These are phyloP conservation scores for Netelia virgata DNA, from an alignment of 2,888 invertebrate species.

Conservation along the genomic window DNA sequence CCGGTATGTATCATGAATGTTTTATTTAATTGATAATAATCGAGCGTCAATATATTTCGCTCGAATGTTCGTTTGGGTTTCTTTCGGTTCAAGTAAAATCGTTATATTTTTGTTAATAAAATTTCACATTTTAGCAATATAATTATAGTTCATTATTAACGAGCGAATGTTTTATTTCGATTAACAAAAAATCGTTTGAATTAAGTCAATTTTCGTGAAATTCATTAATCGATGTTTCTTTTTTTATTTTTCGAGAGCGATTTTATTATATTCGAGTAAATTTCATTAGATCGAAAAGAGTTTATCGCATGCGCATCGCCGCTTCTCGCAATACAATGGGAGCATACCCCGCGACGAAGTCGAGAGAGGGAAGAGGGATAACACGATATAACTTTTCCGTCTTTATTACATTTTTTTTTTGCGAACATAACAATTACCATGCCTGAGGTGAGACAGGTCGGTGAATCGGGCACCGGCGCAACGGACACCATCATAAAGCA, in stretches of 20 bases:
- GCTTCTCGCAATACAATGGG: not conserved
- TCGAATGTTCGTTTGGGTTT: too few relatives aligned
- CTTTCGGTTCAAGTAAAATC: too few relatives aligned
- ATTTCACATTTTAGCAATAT: too few relatives aligned
- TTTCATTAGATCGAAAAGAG: slow-evolving; percentile 3
- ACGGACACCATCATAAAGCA: slow-evolving; percentile 76
- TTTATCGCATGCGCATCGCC: not conserved
- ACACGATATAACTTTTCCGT: slow-evolving; percentile 56
- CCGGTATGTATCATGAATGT: too few relatives aligned
- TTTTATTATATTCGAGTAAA: slow-evolving; percentile 37
- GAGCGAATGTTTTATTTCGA: not conserved
- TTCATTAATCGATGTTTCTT: not conserved
- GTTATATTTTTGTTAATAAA: too few relatives aligned
- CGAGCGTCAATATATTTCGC: too few relatives aligned
- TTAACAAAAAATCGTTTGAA: not conserved
- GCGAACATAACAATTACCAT: slow-evolving; percentile 76
- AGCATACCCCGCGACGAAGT: not conserved
- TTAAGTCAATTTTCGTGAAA: not conserved
- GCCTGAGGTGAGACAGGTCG: slow-evolving; percentile 70
- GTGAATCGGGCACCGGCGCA: slow-evolving; percentile 66
- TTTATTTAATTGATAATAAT: too few relatives aligned
- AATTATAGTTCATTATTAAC: too few relatives aligned
- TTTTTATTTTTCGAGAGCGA: slow-evolving; percentile 8
- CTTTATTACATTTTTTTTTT: slow-evolving; percentile 67
- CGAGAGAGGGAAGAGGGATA: slow-evolving; percentile 15